phyloP scores from a whole-genome alignment of 2,888 invertebrate species.

The Argyra leucocephala region DNA sequence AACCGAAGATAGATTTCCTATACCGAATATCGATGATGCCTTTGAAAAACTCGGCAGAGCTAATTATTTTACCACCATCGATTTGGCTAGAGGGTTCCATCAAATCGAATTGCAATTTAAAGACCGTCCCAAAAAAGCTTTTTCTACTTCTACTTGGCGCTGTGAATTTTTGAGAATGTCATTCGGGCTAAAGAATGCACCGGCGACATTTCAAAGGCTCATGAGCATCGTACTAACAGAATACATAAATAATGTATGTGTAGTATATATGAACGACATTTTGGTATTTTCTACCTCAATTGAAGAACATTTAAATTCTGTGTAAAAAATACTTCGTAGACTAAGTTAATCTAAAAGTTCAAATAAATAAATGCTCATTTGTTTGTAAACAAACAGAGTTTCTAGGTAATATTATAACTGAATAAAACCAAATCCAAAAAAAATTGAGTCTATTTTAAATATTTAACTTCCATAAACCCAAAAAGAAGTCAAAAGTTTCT shows the following conservation, averaged over 20 bases:
- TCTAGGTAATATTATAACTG: conserved; percentile 26
- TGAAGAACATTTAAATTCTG: conserved; percentile 13
- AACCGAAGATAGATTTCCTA: conserved; percentile 24
- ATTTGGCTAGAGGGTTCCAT: conserved; percentile 28
- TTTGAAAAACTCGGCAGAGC: conserved; percentile 26
- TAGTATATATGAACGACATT: neutral
- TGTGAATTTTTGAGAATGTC: conserved; percentile 18
- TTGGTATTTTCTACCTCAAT: conserved; percentile 9
- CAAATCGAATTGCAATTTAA: conserved; percentile 20
- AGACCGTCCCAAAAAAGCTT: conserved; percentile 18
- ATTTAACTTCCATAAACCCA: neutral
- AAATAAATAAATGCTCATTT: conserved; percentile 14
- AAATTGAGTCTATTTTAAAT: neutral
- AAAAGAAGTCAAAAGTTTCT: neutral
- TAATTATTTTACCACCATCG: conserved; percentile 25
- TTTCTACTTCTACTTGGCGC: conserved; percentile 14
- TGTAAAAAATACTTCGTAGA: conserved; percentile 13
- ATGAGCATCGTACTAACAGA: neutral
- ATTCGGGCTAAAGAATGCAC: conserved; percentile 18
- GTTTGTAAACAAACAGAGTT: conserved; percentile 18
- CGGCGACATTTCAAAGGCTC: conserved; percentile 12
- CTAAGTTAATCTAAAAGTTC: conserved; percentile 15
- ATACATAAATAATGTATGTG: neutral
- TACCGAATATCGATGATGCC: conserved; percentile 26
- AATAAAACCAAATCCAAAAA: neutral